Conservation (phyloP, 2,113 vertebrate genomes). For the Vombatus ursinus region DNA sequence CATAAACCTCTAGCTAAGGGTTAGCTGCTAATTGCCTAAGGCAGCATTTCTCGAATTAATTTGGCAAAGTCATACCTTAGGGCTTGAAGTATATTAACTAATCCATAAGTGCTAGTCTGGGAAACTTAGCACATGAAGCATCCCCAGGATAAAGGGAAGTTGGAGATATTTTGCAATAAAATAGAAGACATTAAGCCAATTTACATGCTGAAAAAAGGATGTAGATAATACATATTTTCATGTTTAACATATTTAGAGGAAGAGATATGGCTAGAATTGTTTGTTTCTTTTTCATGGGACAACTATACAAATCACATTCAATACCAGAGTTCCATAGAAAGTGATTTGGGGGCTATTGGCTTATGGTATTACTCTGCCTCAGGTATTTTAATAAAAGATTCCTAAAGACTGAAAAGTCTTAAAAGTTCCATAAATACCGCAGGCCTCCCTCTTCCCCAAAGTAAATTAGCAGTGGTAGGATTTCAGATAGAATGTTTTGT, state of each 20-base stretch:
- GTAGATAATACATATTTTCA: background rate
- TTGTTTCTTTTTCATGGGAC: background rate
- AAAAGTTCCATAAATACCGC: background rate
- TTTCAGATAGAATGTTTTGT: background rate
- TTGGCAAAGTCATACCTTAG: background rate
- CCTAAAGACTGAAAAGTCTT: background rate
- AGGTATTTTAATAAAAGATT: background rate
- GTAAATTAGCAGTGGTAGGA: background rate
- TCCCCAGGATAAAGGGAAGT: background rate
- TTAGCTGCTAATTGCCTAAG: background rate
- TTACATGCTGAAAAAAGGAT: background rate
- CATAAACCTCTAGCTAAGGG: background rate
- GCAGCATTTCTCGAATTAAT: background rate
- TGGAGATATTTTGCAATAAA: background rate
- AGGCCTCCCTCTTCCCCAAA: background rate
- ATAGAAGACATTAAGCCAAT: background rate
- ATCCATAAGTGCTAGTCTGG: background rate
- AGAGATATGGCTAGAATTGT: background rate
- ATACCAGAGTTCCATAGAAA: background rate
- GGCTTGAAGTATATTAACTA: background rate
- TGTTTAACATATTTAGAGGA: background rate
- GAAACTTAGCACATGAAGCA: background rate
- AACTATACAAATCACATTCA: background rate
- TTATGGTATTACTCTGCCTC: background rate
- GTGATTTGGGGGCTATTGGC: background rate